These are phyloP conservation scores for Colletes latitarsis DNA, from an alignment of 1,140 invertebrate species.

Conservation along the genomic window DNA sequence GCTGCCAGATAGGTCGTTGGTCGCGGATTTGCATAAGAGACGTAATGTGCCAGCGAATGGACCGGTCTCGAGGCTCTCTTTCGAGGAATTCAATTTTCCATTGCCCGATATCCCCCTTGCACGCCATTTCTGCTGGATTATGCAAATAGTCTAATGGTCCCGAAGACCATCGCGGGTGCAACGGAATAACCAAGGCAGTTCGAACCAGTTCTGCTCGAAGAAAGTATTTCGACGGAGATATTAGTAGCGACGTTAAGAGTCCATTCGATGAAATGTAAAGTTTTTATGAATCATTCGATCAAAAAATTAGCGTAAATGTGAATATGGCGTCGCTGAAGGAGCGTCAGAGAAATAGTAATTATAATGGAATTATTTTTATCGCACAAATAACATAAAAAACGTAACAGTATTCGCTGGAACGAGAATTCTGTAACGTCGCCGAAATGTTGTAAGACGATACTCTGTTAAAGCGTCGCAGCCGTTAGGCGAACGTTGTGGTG, in stretches of 20 bases:
- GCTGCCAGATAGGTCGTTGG: constrained; percentile 31
- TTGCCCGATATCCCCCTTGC: constrained; percentile 41
- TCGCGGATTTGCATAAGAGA: constrained; percentile 50
- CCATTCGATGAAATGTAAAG: no score
- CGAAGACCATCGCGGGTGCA: background rate
- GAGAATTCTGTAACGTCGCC: constrained; percentile 2
- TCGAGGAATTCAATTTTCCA: constrained; percentile 57
- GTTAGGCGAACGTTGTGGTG: constrained; percentile 25
- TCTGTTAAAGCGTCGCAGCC: constrained; percentile 3
- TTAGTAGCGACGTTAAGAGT: background rate
- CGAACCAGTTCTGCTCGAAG: no score
- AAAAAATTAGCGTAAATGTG: no score
- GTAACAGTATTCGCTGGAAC: no score
- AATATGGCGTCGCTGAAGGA: no score
- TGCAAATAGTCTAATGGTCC: constrained; percentile 51
- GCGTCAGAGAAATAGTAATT: no score
- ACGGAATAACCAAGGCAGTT: background rate
- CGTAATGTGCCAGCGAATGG: constrained; percentile 18
- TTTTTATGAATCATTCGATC: no score
- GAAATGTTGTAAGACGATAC: constrained; percentile 23
- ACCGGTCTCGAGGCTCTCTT: constrained; percentile 28
- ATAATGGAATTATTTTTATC: no score
- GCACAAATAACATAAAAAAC: no score
- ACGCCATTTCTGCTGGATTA: constrained; percentile 50
- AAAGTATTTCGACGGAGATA: background rate